Evolutionary conservation across 2,888 invertebrate species (phyloP).

Genomic region (Tipula confusa): DNA sequence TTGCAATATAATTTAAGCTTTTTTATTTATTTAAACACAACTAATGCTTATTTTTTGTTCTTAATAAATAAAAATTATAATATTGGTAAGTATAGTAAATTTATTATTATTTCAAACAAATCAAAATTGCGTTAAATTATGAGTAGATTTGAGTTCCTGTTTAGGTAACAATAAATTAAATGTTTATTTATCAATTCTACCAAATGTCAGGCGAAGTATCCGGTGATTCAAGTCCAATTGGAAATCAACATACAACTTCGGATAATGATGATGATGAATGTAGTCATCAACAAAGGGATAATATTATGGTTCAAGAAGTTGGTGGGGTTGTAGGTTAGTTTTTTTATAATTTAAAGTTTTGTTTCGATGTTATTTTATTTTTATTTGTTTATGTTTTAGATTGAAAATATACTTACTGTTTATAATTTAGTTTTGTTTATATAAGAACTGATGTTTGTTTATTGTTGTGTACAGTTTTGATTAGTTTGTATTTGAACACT

Average conservation of each 20-base stretch:
- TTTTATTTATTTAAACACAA: neutral
- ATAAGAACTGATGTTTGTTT: neutral
- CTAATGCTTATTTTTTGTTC: neutral
- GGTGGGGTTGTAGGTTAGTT: conserved; percentile 48
- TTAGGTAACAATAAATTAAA: neutral
- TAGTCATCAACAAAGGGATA: conserved; percentile 31
- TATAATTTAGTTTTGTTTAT: neutral
- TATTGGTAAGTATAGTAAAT: neutral
- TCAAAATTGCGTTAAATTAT: neutral
- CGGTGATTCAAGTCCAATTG: conserved; percentile 49
- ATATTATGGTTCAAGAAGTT: conserved; percentile 31
- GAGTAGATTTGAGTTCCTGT: neutral
- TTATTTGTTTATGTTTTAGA: neutral
- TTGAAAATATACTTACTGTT: neutral
- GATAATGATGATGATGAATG: conserved; percentile 42
- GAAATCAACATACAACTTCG: conserved; percentile 45
- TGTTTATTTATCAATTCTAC: neutral
- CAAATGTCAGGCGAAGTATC: conserved; percentile 48
- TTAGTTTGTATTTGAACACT: neutral
- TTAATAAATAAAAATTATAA: neutral
- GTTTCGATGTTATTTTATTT: neutral
- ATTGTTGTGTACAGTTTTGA: conserved; percentile 1
- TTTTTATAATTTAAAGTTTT: too few relatives aligned
- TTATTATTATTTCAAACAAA: neutral
- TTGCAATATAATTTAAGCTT: neutral